Conservation (phyloP, 2,113 vertebrate species). For the Pongo pygmaeus region DNA sequence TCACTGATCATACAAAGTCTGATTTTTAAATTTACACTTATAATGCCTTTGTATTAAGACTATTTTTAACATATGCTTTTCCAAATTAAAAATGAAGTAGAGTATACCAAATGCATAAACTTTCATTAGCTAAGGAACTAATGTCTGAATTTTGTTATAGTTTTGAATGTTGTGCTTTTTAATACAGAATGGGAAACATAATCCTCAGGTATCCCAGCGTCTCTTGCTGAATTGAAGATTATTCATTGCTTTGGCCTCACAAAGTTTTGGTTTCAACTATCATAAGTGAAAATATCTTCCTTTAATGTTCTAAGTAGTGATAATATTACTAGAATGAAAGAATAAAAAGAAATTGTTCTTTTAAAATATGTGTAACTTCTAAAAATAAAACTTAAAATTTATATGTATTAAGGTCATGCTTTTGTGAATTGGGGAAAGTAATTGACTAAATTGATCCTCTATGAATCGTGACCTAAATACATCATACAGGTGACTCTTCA, state of each 20-base stretch:
- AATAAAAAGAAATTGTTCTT: slow-evolving; percentile 34
- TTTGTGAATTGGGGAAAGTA: not conserved
- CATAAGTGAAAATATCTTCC: slow-evolving; percentile 1
- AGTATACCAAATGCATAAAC: slow-evolving; percentile 13
- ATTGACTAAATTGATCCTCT: not conserved
- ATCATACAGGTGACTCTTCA: not conserved
- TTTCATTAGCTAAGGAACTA: not conserved
- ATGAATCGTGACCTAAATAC: not conserved
- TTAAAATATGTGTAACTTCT: slow-evolving; percentile 21
- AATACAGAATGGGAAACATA: not conserved
- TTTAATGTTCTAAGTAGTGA: slow-evolving; percentile 27
- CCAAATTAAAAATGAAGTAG: slow-evolving; percentile 27
- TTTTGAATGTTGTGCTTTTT: not conserved
- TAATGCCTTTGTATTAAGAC: slow-evolving; percentile 50
- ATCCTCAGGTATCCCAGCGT: not conserved
- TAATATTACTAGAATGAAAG: slow-evolving; percentile 2
- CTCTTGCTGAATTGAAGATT: not conserved
- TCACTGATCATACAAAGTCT: not conserved
- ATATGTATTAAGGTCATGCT: not conserved
- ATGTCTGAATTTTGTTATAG: not conserved
- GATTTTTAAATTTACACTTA: slow-evolving; percentile 33
- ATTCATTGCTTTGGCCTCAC: slow-evolving; percentile 9
- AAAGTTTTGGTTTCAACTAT: slow-evolving; percentile 24
- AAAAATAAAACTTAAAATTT: slow-evolving; percentile 45
- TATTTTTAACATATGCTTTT: slow-evolving; percentile 63